A percentile compares a stretch with the other conserved stretches of the same genome.
Conservation (phyloP, 2,113 vertebrate genomes). For the Myotis lucifugus region DNA sequence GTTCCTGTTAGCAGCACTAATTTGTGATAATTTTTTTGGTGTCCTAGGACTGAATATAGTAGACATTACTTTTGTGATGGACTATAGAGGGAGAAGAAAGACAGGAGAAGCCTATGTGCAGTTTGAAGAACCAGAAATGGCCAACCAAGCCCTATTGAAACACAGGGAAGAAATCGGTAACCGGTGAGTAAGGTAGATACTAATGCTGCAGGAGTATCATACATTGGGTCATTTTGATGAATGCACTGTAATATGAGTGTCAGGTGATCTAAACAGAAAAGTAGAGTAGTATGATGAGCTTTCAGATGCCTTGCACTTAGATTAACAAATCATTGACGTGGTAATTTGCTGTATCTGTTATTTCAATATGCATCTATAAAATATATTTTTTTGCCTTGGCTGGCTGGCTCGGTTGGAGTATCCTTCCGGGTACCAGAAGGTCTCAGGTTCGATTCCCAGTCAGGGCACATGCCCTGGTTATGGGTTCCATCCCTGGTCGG, state of each 20-base stretch:
- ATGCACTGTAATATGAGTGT: not conserved
- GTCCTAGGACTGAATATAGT: constrained; percentile 85
- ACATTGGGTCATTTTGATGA: not conserved
- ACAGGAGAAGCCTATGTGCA: constrained; percentile 93
- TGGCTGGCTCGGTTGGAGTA: not conserved
- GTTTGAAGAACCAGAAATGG: constrained; percentile 90
- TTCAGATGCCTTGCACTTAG: not conserved
- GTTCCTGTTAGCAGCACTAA: not conserved
- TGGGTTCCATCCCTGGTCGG: not conserved
- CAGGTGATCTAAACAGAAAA: not conserved
- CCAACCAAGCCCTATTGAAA: constrained; percentile 87
- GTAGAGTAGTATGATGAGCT: not conserved
- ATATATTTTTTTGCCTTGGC: not conserved
- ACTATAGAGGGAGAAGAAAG: constrained; percentile 87
- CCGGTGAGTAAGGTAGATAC: constrained; percentile 84
- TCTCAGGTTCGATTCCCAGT: not conserved
- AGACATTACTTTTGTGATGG: constrained; percentile 85
- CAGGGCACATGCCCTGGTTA: not conserved
- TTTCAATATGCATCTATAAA: not conserved
- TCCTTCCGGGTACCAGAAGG: not conserved
- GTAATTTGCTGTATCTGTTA: not conserved
- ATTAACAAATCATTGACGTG: not conserved
- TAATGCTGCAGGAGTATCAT: not conserved
- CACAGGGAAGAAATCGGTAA: constrained; percentile 91
- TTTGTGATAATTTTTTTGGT: not conserved